phyloP scores from a whole-genome alignment of 64 coral and sea anemone genomes.

The Montipora sp. region DNA sequence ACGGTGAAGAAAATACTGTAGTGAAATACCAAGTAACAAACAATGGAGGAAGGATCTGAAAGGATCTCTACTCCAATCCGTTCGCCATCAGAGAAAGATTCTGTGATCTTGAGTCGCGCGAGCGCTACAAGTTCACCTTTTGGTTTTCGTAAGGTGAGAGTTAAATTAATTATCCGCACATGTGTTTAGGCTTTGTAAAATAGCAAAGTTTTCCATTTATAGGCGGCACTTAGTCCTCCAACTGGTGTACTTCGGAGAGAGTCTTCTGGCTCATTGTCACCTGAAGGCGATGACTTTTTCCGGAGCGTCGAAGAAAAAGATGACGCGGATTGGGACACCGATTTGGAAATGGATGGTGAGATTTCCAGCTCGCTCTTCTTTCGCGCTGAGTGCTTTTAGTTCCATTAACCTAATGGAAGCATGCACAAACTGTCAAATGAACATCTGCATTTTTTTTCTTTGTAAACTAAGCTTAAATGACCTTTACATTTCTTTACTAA shows the following conservation, averaged over 20 bases:
- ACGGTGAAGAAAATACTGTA: neutral
- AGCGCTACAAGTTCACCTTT: constrained; percentile 33
- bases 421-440: neutral
- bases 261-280: constrained; percentile 57
- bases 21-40: neutral
- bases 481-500: too few species aligned
- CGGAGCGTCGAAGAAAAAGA: constrained; percentile 38
- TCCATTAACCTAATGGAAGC: neutral
- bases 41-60: constrained; percentile 64
- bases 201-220: neutral
- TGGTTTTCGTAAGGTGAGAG: constrained; percentile 41
- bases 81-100: constrained; percentile 67
- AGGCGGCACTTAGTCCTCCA: constrained; percentile 63
- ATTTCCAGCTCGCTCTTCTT: neutral
- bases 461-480: too few species aligned
- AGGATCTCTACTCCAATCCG: constrained; percentile 76
- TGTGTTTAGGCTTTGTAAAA: neutral
- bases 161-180: neutral
- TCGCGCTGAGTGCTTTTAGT: neutral
- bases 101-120: constrained; percentile 41
- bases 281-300: constrained; percentile 43
- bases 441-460: too few species aligned
- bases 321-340: constrained; percentile 80
- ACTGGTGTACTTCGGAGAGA: constrained; percentile 60
- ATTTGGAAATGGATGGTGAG: constrained; percentile 78